These are phyloP conservation scores for Tamias sibiricus DNA, from an alignment of 2,113 vertebrate species.

Conservation along the genomic window DNA sequence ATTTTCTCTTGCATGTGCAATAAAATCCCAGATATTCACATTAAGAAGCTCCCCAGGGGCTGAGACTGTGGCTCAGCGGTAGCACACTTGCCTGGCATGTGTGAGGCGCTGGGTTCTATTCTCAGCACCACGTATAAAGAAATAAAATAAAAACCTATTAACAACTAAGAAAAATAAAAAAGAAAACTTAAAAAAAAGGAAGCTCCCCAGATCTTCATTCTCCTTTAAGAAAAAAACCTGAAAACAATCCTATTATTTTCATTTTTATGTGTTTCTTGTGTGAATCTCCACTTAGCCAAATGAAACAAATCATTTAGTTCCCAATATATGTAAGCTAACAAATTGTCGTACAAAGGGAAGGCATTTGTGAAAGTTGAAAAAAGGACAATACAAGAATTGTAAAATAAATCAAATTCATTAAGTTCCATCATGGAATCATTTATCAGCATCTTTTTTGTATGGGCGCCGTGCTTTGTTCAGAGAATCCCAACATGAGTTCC, in stretches of 20 bases:
- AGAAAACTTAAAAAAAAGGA: too few species aligned
- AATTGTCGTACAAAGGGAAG: not conserved
- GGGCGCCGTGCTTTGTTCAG: not conserved
- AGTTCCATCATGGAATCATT: not conserved
- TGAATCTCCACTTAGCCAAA: not conserved
- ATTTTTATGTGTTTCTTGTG: not conserved
- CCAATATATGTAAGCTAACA: not conserved
- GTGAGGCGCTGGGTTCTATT: too few species aligned
- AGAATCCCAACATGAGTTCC: not conserved
- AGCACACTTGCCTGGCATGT: too few species aligned
- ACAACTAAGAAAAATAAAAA: too few species aligned
- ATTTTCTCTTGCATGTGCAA: not conserved
- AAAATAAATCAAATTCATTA: not conserved
- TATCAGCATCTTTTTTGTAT: not conserved
- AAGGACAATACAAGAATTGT: not conserved
- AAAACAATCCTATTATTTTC: constrained; percentile 5
- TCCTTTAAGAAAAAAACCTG: not conserved
- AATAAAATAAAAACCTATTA: too few species aligned
- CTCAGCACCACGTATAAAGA: too few species aligned
- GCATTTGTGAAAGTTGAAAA: not conserved
- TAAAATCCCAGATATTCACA: not conserved
- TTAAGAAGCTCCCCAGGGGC: not conserved
- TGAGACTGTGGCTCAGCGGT: too few species aligned
- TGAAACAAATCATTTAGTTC: constrained; percentile 4
- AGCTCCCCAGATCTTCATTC: not conserved